phyloP scores from a whole-genome alignment of 2,888 invertebrate genomes.

The Orthosia cruda region DNA sequence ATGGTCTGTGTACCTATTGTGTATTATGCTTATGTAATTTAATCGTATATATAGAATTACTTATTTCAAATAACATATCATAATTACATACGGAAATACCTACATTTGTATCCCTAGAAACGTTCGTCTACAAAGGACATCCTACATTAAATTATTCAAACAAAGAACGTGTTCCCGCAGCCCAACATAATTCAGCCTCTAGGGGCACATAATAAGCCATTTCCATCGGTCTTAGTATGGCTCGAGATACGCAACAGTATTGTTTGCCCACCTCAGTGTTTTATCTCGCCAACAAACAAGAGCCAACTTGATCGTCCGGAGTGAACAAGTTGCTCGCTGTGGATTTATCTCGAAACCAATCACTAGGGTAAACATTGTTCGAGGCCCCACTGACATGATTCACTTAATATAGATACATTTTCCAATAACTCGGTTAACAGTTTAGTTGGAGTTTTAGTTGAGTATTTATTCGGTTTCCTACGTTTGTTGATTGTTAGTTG shows the following conservation, averaged over 20 bases:
- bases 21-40: not conserved
- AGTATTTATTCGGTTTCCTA: conserved; percentile 35
- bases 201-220: conserved; percentile 38
- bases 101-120: conserved; percentile 21
- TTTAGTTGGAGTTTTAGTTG: conserved; percentile 57
- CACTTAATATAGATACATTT: conserved; percentile 66
- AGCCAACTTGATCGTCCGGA: conserved; percentile 73
- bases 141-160: conserved; percentile 49
- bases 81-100: conserved; percentile 9
- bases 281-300: conserved; percentile 69
- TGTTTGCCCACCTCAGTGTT: conserved; percentile 62
- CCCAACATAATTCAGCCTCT: conserved; percentile 29
- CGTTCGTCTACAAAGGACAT: conserved; percentile 23
- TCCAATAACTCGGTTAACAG: conserved; percentile 48
- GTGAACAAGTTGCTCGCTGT: conserved; percentile 67
- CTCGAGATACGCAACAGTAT: conserved; percentile 60
- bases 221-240: conserved; percentile 54
- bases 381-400: conserved; percentile 65
- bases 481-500: conserved; percentile 22
- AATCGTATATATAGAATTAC: not conserved
- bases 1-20: not conserved
- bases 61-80: not conserved
- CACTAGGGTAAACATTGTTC: conserved; percentile 75
- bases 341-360: conserved; percentile 77
- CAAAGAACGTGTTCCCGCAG: conserved; percentile 34